Base-by-base conservation (phyloP, 2,797 vertebrate species). In the Antennarius maculatus region DNA sequence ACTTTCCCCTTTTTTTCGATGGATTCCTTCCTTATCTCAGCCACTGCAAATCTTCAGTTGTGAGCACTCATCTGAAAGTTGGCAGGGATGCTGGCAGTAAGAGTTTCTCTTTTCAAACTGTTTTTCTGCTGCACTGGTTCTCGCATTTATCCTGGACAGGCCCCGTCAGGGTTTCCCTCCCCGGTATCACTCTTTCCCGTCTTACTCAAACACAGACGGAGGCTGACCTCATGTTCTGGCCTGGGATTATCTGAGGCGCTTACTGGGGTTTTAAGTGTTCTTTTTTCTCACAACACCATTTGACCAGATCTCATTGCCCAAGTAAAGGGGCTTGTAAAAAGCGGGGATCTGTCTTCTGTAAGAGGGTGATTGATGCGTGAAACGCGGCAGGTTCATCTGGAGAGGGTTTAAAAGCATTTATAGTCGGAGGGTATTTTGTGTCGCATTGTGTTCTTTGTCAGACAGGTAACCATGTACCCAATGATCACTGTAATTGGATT, bases 11-110 rank as follows among this genome's bases (percentile, higher is more conserved):
- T 50, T 50, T 54, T 74, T 70, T 61, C 57, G 13, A 7, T 63
- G 66, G 59, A 69, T 77, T 58, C 27, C 60, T 47, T 46, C 53
- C 76, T 81, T 79, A 82, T 80, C 82, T 80, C 48, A 18, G 54
- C 65, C 61, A 23, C 62, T 28, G 66, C 63, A 80, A 85, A 85
- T 81, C 84, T 74, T 77, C 71, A 41, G 51, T 79, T 67, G 73
- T 62, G 81, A 82, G 72, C 49, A 1, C 76, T 82, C 79, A 67
- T 74, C 60, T 66, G 47, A 45, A 31, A 62, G 72, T 66, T 83
- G 80, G 62, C 80, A 65, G 66, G 3, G 45, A 66, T 13, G 51
- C 11, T 66, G 69, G 68, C 79, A 61, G 61, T 51, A 53, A 14
- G 43, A 54, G 43, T 61, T 11, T 67, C 28, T 61, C 53, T 42